Percentiles rank a stretch among this genome's conserved stretches.
phyloP scores from a whole-genome alignment of 2,888 invertebrate species.

The Stegana nigrithorax region DNA sequence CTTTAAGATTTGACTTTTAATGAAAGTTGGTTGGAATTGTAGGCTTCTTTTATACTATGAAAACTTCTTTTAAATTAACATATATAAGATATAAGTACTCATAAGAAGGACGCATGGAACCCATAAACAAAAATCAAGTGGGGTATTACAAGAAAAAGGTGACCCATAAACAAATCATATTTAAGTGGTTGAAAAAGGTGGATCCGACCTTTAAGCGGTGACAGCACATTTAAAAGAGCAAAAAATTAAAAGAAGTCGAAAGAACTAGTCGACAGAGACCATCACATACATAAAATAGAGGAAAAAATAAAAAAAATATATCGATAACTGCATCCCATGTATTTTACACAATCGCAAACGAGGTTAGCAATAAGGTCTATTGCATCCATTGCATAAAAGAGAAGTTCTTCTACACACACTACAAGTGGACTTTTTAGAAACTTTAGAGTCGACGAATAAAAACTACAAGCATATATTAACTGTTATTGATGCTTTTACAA shows the following conservation, averaged over 20 bases:
- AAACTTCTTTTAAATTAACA: too few species aligned
- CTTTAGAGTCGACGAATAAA: conserved; percentile 12
- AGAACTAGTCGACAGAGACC: conserved; percentile 29
- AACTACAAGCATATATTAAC: conserved; percentile 18
- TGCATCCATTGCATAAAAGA: conserved; percentile 11
- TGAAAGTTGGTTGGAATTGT: too few species aligned
- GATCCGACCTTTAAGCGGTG: too few species aligned
- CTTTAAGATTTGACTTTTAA: too few species aligned
- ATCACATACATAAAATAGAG: conserved; percentile 31
- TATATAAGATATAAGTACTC: too few species aligned
- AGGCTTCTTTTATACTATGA: too few species aligned
- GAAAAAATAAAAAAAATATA: conserved; percentile 30
- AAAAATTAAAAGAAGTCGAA: conserved; percentile 32
- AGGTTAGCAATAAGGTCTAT: conserved; percentile 4
- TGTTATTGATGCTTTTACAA: conserved; percentile 15
- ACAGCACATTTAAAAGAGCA: too few species aligned
- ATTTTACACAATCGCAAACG: conserved; percentile 2
- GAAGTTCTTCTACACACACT: conserved; percentile 6
- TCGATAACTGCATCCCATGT: conserved; percentile 24
- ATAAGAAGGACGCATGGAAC: too few species aligned
- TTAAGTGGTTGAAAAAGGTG: too few species aligned
- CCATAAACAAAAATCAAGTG: too few species aligned
- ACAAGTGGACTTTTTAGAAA: conserved; percentile 15
- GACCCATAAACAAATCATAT: too few species aligned
- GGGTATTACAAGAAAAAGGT: too few species aligned